These are phyloP conservation scores for Rhimphoctona megacephalus DNA, from an alignment of 2,888 invertebrate species.

Conservation along the genomic window DNA sequence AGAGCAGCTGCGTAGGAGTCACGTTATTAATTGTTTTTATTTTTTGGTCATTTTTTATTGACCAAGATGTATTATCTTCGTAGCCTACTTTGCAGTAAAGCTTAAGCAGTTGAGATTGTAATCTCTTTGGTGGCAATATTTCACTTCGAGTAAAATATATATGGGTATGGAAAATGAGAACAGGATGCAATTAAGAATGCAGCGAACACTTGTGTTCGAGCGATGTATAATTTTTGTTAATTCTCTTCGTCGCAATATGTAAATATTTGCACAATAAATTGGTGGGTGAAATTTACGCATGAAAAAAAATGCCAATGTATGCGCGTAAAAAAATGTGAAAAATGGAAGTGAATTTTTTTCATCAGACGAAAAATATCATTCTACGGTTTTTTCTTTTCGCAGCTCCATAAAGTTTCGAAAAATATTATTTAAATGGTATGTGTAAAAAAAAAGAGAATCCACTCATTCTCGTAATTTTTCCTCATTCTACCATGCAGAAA, in stretches of 20 bases:
- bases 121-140: constrained; percentile 13
- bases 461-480: neutral
- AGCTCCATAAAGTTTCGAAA: neutral
- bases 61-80: neutral
- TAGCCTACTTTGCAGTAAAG: constrained; percentile 12
- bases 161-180: neutral
- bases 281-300: neutral
- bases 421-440: constrained; percentile 1
- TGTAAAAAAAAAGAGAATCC: constrained; percentile 8
- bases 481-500: neutral
- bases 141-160: neutral
- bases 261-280: constrained; percentile 9
- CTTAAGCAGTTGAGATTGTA: neutral
- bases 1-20: neutral
- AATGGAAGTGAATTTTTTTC: neutral
- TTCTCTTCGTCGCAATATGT: neutral
- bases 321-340: neutral
- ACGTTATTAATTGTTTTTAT: neutral
- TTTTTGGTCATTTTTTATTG: neutral
- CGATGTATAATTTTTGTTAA: neutral
- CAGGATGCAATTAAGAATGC: neutral
- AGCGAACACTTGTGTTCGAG: neutral
- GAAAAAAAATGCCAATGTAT: neutral
- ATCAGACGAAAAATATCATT: neutral
- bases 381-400: too few relatives aligned